Evolutionary conservation across 2,113 vertebrate species (phyloP).

Genomic region (Cervus canadensis): DNA sequence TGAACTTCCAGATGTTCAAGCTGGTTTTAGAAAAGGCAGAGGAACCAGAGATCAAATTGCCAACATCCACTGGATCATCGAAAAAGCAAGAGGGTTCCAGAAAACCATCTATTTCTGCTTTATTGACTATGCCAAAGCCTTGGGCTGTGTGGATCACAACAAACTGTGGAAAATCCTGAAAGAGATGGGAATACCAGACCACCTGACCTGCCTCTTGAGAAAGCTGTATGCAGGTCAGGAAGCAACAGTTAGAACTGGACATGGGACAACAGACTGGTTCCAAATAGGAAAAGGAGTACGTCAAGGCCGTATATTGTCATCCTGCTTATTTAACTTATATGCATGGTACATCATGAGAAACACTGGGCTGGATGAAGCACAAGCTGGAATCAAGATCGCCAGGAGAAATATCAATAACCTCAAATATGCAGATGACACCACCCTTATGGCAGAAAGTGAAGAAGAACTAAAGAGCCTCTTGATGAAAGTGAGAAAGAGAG

Average conservation of each 20-base stretch:
- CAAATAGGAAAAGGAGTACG: too few species aligned
- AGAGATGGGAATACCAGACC: background rate
- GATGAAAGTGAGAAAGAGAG: background rate
- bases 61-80: fast-evolving
- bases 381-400: background rate
- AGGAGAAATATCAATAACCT: background rate
- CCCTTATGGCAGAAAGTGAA: background rate
- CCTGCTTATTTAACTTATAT: background rate
- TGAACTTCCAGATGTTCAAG: background rate
- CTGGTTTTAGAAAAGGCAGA: background rate
- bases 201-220: background rate
- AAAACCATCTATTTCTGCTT: background rate
- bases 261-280: too few species aligned
- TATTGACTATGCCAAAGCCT: background rate
- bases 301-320: too few species aligned
- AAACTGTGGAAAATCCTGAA: background rate
- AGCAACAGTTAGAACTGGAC: too few species aligned
- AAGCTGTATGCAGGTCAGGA: background rate
- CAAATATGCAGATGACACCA: background rate
- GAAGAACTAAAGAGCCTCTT: background rate
- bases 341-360: background rate
- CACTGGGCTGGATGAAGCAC: background rate
- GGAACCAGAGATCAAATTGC: background rate
- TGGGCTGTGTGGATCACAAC: background rate
- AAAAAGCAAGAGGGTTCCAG: background rate